Evolutionary conservation across 2,113 vertebrate genomes (phyloP).

Genomic region (Petrocephalus zakoni): DNA sequence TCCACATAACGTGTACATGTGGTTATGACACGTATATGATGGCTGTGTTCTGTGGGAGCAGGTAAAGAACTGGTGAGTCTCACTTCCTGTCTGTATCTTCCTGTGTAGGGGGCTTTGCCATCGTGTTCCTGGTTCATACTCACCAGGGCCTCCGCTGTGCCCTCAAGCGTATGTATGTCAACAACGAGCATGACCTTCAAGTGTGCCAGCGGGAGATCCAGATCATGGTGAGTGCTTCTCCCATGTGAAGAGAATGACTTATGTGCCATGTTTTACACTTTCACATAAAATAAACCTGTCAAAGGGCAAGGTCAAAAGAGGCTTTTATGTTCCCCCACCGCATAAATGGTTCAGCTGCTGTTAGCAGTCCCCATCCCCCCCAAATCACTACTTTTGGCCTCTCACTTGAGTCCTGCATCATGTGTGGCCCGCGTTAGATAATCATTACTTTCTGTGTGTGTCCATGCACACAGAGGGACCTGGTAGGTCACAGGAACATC

Average conservation of each 20-base stretch:
- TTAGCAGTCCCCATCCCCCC: background rate
- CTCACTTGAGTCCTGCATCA: background rate
- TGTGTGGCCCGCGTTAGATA: background rate
- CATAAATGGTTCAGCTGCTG: background rate
- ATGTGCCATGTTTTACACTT: background rate
- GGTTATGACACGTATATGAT: background rate
- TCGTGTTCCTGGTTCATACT: conserved; percentile 90
- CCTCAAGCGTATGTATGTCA: conserved; percentile 97
- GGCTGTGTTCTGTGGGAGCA: background rate
- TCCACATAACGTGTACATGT: background rate
- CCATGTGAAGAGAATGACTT: background rate
- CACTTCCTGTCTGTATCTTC: background rate
- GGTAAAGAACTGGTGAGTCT: background rate
- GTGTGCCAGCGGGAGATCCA: conserved; percentile 96
- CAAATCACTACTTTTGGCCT: background rate
- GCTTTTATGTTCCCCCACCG: background rate
- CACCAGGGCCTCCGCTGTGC: conserved; percentile 88
- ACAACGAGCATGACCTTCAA: conserved; percentile 89
- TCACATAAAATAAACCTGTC: background rate
- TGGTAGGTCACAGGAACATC: conserved; percentile 93
- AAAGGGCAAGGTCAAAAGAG: background rate
- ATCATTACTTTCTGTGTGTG: background rate
- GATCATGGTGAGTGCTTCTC: conserved; percentile 81
- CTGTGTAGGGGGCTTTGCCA: conserved; percentile 84
- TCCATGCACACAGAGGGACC: conserved; percentile 71